Conservation (phyloP, 2,888 invertebrate species). For the Crocallis elinguaria region DNA sequence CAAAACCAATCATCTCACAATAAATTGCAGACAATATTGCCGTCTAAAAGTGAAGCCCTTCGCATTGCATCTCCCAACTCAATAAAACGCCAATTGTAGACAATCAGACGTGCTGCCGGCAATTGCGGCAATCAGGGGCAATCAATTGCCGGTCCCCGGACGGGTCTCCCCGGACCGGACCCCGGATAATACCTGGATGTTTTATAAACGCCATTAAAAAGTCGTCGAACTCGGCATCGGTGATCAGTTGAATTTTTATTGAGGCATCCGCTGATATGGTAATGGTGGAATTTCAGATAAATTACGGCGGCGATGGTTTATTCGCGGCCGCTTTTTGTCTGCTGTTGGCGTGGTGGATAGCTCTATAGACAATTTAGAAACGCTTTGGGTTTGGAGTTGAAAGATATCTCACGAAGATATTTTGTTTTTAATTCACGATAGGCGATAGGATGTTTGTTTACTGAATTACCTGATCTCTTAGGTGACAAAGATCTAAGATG, state of each 20-base stretch:
- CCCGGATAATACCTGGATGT: slow-evolving; percentile 32
- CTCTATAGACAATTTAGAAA: neutral
- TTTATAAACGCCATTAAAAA: slow-evolving; percentile 38
- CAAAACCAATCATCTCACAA: slow-evolving; percentile 1
- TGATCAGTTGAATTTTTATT: slow-evolving; percentile 33
- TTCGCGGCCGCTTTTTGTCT: slow-evolving; percentile 12
- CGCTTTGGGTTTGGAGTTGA: neutral
- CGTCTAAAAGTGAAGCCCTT: slow-evolving; percentile 8
- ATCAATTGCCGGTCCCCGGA: slow-evolving; percentile 31
- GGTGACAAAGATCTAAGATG: too few relatives aligned
- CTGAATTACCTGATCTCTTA: too few relatives aligned
- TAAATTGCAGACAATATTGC: slow-evolving; percentile 30
- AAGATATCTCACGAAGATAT: too few relatives aligned
- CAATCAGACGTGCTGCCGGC: slow-evolving; percentile 25
- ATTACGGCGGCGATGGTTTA: slow-evolving; percentile 23
- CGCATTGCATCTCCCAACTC: slow-evolving; percentile 31
- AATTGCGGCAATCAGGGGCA: slow-evolving; percentile 35
- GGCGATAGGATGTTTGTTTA: too few relatives aligned
- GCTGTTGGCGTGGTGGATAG: slow-evolving; percentile 11
- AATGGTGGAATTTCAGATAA: slow-evolving; percentile 30
- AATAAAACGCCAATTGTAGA: slow-evolving; percentile 34
- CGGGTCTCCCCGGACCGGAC: slow-evolving; percentile 8
- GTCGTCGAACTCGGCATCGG: slow-evolving; percentile 30
- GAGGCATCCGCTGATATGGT: slow-evolving; percentile 30
- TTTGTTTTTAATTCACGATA: too few relatives aligned